Evolutionary conservation across 2,888 invertebrate species (phyloP), one percentile per base, ranked within the genome.

Genomic region (Anoplius nigerrimus): DNA sequence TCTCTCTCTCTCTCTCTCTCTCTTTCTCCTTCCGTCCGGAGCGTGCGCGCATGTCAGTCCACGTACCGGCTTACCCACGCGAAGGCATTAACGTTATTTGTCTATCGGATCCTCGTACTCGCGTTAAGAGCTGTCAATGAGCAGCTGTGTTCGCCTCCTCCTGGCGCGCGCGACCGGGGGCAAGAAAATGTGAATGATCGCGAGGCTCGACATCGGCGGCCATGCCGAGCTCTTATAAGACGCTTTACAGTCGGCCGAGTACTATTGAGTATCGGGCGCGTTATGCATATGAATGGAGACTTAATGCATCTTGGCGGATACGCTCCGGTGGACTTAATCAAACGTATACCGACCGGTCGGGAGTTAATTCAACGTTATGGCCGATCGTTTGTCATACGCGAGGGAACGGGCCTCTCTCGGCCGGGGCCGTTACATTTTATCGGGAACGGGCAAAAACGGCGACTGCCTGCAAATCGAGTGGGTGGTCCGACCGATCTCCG

Each of bases 291-390:
- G 57, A 74, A 62, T 60, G 56, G 60, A 27, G 56, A 57, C 15
- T 52, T 52, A 52, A 52, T 52, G 52, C 52, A 52, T 52, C 52
- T 52, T 52, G 52, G 52, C 66, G 67, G 71, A 72, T 71, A 80
- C 80, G 78, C 61, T 78, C 58, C 71, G 72, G 51, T 69, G 59
- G 69, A 62, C 69, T 78, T 66, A 53, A 74, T 77, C 72, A 71
- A 78, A 80, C 69, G 75, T 67, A 72, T 21, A 22, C 52, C 52
- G 52, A 21, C 52, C 52, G 52, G 21, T 69, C 66, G 16, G 55
- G 68, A 78, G 71, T 73, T 79, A 76, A 78, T 78, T 78, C 77
- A 64, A 79, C 71, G 76, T 71, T 73, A 75, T 63, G 69, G 68
- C 42, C 56, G 76, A 22, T 52, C 52, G 52, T 52, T 52, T 52